Percentiles rank a stretch among this genome's conserved stretches.
These are phyloP conservation scores for Hydropotes inermis DNA, from an alignment of 2,113 vertebrate species.

Conservation along the genomic window DNA sequence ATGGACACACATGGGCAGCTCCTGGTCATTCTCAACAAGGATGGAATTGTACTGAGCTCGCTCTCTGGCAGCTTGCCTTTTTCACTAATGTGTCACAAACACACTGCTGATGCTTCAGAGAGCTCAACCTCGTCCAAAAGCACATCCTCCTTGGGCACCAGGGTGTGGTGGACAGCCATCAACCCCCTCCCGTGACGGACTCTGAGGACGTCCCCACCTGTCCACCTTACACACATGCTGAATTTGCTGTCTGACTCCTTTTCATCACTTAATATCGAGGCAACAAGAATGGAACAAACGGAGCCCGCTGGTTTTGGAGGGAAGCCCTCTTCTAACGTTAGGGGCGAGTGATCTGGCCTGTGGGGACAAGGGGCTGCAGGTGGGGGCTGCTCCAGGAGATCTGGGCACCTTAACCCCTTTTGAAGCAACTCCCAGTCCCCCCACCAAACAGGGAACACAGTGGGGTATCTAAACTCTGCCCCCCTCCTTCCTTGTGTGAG, in stretches of 20 bases:
- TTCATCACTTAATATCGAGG: background rate
- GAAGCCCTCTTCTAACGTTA: accelerated
- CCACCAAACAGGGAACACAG: background rate
- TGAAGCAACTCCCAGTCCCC: background rate
- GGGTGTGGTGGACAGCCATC: accelerated
- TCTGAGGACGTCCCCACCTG: accelerated
- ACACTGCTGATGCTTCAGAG: accelerated
- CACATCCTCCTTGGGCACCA: background rate
- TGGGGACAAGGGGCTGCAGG: background rate
- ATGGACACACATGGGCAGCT: no score
- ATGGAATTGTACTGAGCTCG: background rate
- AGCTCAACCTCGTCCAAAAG: background rate
- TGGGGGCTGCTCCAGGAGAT: background rate
- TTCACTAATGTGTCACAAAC: accelerated
- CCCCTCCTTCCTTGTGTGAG: background rate
- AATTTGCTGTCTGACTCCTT: background rate
- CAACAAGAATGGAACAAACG: background rate
- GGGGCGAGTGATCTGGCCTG: background rate
- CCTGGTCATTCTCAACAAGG: background rate
- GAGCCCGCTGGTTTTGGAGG: background rate
- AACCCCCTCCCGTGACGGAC: accelerated
- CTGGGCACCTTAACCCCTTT: background rate
- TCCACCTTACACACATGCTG: accelerated
- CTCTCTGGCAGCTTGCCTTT: background rate
- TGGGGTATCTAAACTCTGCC: background rate